Evolutionary conservation across 2,888 invertebrate genomes (phyloP).

Genomic region (Oscheius myriophilus): DNA sequence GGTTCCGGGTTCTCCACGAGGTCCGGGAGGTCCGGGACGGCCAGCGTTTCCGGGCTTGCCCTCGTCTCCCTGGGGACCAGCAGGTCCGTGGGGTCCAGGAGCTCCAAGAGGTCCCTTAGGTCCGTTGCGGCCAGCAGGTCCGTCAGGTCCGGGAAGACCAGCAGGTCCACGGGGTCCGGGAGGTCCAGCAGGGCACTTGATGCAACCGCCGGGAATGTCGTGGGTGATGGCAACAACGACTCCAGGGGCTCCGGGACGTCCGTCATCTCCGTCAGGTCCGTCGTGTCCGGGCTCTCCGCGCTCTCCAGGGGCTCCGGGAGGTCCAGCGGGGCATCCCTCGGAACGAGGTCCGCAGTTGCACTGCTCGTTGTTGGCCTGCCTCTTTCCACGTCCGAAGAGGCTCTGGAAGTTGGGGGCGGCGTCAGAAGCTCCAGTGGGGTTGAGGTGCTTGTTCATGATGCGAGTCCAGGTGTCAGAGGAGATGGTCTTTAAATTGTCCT

Average conservation of each 20-base stretch:
- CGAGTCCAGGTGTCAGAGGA: conserved; percentile 57
- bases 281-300: conserved; percentile 48
- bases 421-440: conserved; percentile 45
- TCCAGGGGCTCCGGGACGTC: conserved; percentile 56
- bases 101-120: conserved; percentile 39
- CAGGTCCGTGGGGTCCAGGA: conserved; percentile 40
- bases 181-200: conserved; percentile 52
- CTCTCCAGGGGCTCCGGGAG: conserved; percentile 55
- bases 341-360: conserved; percentile 59
- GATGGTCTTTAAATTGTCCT: conserved; percentile 44
- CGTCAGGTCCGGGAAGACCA: conserved; percentile 47
- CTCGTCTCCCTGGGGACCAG: conserved; percentile 42
- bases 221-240: conserved; percentile 54
- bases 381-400: conserved; percentile 53
- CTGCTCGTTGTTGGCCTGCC: conserved; percentile 42
- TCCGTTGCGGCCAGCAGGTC: conserved; percentile 49
- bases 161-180: conserved; percentile 50
- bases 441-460: conserved; percentile 50
- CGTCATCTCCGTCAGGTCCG: conserved; percentile 54
- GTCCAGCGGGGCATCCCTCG: conserved; percentile 59
- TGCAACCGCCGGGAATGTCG: conserved; percentile 61
- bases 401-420: conserved; percentile 54
- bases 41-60: conserved; percentile 44
- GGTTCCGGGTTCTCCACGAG: conserved; percentile 37
- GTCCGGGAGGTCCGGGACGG: conserved; percentile 51